Evolutionary conservation across 2,888 invertebrate species (phyloP).

Genomic region (Xestobium rufovillosum): DNA sequence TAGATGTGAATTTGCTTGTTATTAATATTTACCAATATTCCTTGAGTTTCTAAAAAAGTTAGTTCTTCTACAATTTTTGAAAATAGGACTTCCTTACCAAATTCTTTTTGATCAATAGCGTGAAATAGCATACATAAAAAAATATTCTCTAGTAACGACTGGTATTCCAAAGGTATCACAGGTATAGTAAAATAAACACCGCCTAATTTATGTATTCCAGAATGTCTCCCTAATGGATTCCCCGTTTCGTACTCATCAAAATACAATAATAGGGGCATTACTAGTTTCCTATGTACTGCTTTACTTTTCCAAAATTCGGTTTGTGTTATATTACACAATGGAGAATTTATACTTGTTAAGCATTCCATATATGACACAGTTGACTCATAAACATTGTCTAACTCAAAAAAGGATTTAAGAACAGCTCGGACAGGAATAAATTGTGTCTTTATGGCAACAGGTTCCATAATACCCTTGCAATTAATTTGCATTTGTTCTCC

Average conservation of each 20-base stretch:
- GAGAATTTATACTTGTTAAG: constrained; percentile 8
- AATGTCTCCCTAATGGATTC: constrained; percentile 24
- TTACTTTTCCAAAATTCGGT: constrained; percentile 15
- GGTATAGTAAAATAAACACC: constrained; percentile 23
- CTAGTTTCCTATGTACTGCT: too few species aligned
- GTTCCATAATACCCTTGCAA: too few species aligned
- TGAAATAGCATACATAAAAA: constrained; percentile 24
- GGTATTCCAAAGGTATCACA: constrained; percentile 21
- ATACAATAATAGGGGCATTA: constrained; percentile 19
- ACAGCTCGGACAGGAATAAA: constrained; percentile 11
- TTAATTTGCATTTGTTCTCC: too few species aligned
- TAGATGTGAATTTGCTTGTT: constrained; percentile 15
- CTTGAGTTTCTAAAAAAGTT: constrained; percentile 19
- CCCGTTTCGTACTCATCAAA: constrained; percentile 25
- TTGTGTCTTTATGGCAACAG: too few species aligned
- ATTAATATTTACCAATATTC: constrained; percentile 16
- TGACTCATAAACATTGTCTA: constrained; percentile 9
- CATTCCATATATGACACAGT: constrained; percentile 9
- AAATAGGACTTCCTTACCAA: constrained; percentile 21
- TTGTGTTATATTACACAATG: constrained; percentile 16
- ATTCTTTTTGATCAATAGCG: constrained; percentile 18
- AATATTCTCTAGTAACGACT: constrained; percentile 23
- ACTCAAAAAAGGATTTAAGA: constrained; percentile 15
- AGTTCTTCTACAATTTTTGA: constrained; percentile 22
- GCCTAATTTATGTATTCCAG: constrained; percentile 25